A percentile compares a stretch with the other conserved stretches of the same genome.
These are phyloP conservation scores for Aethes cnicana DNA, from an alignment of 2,888 invertebrate genomes.

Conservation along the genomic window DNA sequence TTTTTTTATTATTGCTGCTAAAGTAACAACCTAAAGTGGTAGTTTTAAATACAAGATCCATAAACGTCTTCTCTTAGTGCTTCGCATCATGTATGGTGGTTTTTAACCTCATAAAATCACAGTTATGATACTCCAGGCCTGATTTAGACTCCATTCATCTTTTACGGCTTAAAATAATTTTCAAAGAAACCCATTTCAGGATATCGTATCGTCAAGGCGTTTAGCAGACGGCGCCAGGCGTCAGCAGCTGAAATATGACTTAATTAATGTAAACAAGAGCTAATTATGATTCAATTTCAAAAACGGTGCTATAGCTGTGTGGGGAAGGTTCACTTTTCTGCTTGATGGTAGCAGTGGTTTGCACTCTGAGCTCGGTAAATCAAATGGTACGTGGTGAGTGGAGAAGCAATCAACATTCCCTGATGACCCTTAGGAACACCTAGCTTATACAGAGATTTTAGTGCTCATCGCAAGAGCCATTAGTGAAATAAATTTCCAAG, in stretches of 20 bases:
- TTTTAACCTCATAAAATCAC: too few relatives aligned
- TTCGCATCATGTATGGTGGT: too few relatives aligned
- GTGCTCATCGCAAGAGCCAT: constrained; percentile 42
- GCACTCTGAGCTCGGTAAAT: constrained; percentile 57
- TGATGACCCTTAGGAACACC: constrained; percentile 46
- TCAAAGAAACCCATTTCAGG: constrained; percentile 54
- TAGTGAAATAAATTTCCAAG: not conserved
- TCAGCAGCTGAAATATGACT: constrained; percentile 68
- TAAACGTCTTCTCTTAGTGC: too few relatives aligned
- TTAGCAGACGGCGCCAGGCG: constrained; percentile 68
- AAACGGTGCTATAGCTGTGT: constrained; percentile 36
- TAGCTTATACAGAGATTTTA: constrained; percentile 48
- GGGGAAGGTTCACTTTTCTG: constrained; percentile 41
- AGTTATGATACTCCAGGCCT: too few relatives aligned
- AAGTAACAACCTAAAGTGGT: too few relatives aligned
- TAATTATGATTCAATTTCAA: constrained; percentile 34
- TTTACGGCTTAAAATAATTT: constrained; percentile 48
- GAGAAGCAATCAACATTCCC: constrained; percentile 68
- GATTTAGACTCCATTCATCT: not conserved
- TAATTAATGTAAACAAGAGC: constrained; percentile 65
- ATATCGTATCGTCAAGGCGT: constrained; percentile 67
- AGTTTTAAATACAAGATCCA: too few relatives aligned
- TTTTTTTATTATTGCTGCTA: not conserved
- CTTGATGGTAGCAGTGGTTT: constrained; percentile 39
- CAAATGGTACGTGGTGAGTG: constrained; percentile 61